Conservation (phyloP, 2,888 invertebrate genomes). For the Leptopilina drosophilae region DNA sequence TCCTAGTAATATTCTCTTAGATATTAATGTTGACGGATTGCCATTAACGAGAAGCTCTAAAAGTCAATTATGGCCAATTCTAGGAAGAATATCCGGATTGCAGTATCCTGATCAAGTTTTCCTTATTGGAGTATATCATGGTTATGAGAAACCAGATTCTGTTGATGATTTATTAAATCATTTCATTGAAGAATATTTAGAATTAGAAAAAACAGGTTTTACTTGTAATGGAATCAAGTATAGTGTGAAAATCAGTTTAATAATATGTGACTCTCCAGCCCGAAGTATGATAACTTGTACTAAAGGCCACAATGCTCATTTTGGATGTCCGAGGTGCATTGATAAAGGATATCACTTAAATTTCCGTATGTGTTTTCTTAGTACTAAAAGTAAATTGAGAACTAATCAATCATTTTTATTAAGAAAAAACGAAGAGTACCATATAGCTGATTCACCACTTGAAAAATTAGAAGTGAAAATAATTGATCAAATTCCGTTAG, state of each 20-base stretch:
- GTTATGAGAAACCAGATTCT: conserved; percentile 48
- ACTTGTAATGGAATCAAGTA: background rate
- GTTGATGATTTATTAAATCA: background rate
- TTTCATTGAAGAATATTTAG: conserved; percentile 10
- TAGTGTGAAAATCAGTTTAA: background rate
- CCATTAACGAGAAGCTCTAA: conserved; percentile 45
- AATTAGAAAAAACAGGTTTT: background rate
- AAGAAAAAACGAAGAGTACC: background rate
- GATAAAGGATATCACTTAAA: background rate
- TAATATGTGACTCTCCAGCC: background rate
- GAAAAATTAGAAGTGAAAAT: background rate
- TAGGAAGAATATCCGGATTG: conserved; percentile 9
- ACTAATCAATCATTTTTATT: background rate
- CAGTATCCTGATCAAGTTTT: conserved; percentile 1
- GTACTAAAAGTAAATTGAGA: background rate
- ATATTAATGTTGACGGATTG: conserved; percentile 43
- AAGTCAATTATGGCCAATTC: conserved; percentile 50
- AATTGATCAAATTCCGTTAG: background rate
- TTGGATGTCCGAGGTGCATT: background rate
- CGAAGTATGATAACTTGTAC: background rate
- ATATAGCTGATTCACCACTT: background rate
- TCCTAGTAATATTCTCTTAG: background rate
- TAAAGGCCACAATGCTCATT: background rate
- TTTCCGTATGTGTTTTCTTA: background rate
- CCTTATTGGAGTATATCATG: conserved; percentile 50